Evolutionary conservation across 2,797 vertebrate genomes (phyloP).

Genomic region (Ambastaia sidthimunki): DNA sequence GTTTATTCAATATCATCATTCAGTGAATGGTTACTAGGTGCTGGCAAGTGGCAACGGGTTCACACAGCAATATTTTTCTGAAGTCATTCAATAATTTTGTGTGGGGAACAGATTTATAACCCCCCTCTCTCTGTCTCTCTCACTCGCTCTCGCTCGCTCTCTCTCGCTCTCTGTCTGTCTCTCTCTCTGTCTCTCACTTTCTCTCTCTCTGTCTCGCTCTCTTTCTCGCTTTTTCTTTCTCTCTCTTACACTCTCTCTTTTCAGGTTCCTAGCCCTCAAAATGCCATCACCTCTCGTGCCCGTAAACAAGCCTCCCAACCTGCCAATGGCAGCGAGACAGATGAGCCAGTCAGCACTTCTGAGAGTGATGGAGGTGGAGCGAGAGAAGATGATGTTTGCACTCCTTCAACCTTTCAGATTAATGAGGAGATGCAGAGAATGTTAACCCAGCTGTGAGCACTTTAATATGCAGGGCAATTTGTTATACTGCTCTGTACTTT

Average conservation of each 20-base stretch:
- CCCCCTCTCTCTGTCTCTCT: conserved; percentile 62
- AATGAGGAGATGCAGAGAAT: conserved; percentile 99
- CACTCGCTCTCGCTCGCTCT: conserved; percentile 57
- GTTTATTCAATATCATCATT: not conserved
- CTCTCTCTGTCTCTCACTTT: not conserved
- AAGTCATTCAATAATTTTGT: not conserved
- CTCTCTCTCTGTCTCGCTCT: conserved; percentile 57
- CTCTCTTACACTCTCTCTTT: conserved; percentile 56
- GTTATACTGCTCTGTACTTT: not conserved
- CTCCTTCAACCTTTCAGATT: conserved; percentile 92
- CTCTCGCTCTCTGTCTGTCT: conserved; percentile 62
- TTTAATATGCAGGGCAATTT: not conserved
- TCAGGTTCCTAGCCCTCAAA: conserved; percentile 87
- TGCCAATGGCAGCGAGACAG: conserved; percentile 83
- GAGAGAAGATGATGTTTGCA: conserved; percentile 86
- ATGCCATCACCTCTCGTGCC: conserved; percentile 82
- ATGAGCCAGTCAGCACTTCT: conserved; percentile 86
- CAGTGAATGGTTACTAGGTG: too few relatives aligned
- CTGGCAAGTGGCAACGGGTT: not conserved
- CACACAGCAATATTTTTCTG: not conserved
- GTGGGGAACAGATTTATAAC: too few relatives aligned
- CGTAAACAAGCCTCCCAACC: conserved; percentile 80
- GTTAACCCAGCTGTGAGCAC: conserved; percentile 93
- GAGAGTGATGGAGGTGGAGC: conserved; percentile 85
- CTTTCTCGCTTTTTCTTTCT: conserved; percentile 63